Percentiles rank a stretch among this genome's conserved stretches.
phyloP scores from a whole-genome alignment of 2,113 vertebrate genomes.

The Solenodon paradoxus region DNA sequence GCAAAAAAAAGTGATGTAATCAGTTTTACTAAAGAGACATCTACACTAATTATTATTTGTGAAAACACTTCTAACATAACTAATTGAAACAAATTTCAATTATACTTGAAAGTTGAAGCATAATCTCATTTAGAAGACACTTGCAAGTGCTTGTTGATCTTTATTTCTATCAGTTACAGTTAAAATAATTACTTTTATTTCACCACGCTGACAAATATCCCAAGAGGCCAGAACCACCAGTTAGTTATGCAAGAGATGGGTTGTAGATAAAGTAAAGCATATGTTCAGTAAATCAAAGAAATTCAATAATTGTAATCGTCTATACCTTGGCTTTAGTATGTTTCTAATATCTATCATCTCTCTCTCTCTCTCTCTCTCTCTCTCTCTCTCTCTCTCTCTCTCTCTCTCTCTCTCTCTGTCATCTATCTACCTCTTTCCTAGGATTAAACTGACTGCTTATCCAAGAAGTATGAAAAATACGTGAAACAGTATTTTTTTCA shows the following conservation, averaged over 20 bases:
- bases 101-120: constrained; percentile 58
- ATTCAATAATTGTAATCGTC: not conserved
- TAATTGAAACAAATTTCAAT: constrained; percentile 62
- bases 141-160: constrained; percentile 73
- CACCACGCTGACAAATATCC: constrained; percentile 58
- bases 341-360: not conserved
- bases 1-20: constrained; percentile 36
- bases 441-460: not conserved
- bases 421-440: not conserved
- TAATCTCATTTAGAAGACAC: constrained; percentile 67
- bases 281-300: constrained; percentile 67
- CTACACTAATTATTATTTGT: constrained; percentile 27
- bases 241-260: constrained; percentile 72
- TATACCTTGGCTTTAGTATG: not conserved
- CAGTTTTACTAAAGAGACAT: constrained; percentile 49
- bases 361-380: not conserved
- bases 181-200: constrained; percentile 76
- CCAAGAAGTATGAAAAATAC: not conserved
- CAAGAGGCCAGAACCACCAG: constrained; percentile 55
- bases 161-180: constrained; percentile 76
- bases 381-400: not conserved
- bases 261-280: constrained; percentile 70
- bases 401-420: no score
- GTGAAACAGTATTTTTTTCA: not conserved
- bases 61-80: constrained; percentile 57